Base-by-base conservation (phyloP, 2,113 vertebrate species). In the Chionodraco myersi region DNA sequence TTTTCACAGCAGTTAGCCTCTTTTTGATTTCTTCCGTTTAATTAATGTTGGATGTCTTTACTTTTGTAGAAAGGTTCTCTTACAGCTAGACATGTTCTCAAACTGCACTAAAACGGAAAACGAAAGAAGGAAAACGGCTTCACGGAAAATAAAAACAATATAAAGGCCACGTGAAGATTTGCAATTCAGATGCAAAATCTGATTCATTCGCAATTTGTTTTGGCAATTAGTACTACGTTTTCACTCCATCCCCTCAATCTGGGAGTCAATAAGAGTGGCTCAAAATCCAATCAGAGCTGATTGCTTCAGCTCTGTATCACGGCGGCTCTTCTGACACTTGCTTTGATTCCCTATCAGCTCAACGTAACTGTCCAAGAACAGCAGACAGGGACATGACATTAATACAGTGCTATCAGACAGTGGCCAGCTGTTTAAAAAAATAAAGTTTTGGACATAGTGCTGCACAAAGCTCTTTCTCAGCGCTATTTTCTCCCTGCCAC, bases 201-300 rank as follows among this genome's bases (percentile, higher is more conserved):
- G 70, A 87, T 86, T 86, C 85, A 73, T 75, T 88, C 68, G 57
- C 60, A 7, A 72, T 93, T 93, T 89, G 89, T 78, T 90, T 91
- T 91, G 82, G 52, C 79, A 92, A 92, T 91, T 92, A 90, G 61
- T 64, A 72, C 81, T 82, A 51, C 51, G 47, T 68, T 82, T 75
- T 87, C 47, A 4, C 72, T 88, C 34, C 79, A 70, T 44, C 78
- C 83, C 53, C 71, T 75, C 83, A 82, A 90, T 90, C 91, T 84
- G 66, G 72, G 77, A 85, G 89, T 85, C 91, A 93, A 92, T 91
- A 88, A 71, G 80, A 80, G 64, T 62, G 84, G 65, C 89, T 90
- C 78, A 85, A 89, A 92, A 92, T 91, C 71, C 85, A 93, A 93
- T 93, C 89, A 92, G 85, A 77, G 61, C 74, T 91, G 88, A 93